phyloP scores from a whole-genome alignment of 92 coral and sea anemone species.

The Porites rus region DNA sequence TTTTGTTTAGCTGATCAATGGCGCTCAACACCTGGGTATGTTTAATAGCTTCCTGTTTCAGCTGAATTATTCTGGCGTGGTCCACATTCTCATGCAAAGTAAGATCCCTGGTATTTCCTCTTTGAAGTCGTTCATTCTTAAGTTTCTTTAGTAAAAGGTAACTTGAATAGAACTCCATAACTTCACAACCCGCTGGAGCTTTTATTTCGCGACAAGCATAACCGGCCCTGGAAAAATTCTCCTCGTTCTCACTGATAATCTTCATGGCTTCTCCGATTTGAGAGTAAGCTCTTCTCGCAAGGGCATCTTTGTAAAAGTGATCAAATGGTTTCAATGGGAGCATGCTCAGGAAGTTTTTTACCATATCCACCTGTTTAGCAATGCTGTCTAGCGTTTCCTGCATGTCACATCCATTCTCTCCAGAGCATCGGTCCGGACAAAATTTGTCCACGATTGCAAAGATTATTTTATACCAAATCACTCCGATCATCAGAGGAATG shows the following conservation, averaged over 20 bases:
- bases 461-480: constrained; percentile 54
- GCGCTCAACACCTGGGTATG: constrained; percentile 53
- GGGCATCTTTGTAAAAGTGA: constrained; percentile 44
- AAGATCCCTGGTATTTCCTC: constrained; percentile 47
- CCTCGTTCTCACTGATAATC: constrained; percentile 22
- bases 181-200: constrained; percentile 34
- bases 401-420: constrained; percentile 27
- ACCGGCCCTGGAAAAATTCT: constrained; percentile 7
- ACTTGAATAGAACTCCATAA: constrained; percentile 21
- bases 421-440: constrained; percentile 23
- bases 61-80: constrained; percentile 52
- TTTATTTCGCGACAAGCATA: constrained; percentile 41
- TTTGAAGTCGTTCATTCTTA: constrained; percentile 35
- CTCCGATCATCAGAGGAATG: constrained; percentile 61
- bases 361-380: constrained; percentile 8
- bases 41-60: constrained; percentile 41
- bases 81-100: constrained; percentile 45
- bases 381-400: constrained; percentile 28
- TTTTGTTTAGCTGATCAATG: constrained; percentile 46
- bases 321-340: constrained; percentile 13
- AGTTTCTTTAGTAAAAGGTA: constrained; percentile 51
- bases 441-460: constrained; percentile 32
- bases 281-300: constrained; percentile 45
- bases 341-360: constrained; percentile 40
- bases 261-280: constrained; percentile 35